Evolutionary conservation across 2,888 invertebrate genomes (phyloP), one percentile per base, ranked within the genome.

Genomic region (Drosophila dives): DNA sequence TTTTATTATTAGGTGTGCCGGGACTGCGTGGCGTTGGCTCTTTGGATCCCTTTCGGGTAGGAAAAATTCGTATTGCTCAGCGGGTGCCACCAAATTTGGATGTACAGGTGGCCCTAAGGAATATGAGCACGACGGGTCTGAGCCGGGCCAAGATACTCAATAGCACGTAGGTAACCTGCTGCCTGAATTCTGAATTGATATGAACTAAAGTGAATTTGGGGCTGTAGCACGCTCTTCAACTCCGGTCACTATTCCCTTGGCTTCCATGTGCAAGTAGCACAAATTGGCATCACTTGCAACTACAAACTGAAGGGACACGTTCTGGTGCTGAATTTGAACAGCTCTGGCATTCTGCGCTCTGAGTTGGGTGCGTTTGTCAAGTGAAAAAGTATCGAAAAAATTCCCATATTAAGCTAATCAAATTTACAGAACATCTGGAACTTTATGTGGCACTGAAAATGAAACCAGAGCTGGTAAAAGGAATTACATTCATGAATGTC

Each of bases 261-360:
- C 77, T 95, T 95, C 12, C 94, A 94, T 92, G 93, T 95, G 23
- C 92, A 93, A 38, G 92, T 96, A n/a, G 95, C 95, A 4, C 94
- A 94, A 89, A 92, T 95, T 77, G 93, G 94, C 77, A 94, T 95
- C 71, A 95, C 95, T 81, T 95, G 95, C 48, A 94, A 94, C 12
- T 96, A 96, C 84, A 94, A 94, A 75, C 93, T 96, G 45, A 94
- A 94, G 83, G 96, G 96, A 32, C 94, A 95, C 85, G 95, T 96
- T 86, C 92, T 96, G 67, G 92, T 96, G 11, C 94, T 96, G 71
- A 95, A 95, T 38, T 92, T 96, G 63, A 94, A 95, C 59, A 95
- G 96, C 53, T 93, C 94, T 51, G 96, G 96, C n/a, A 89, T 92
- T n/a, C 32, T 86, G 20, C 60, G 38, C 3, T 6, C 95, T 90